Conservation (phyloP, 2,113 vertebrate genomes). For the Rhabdomys dilectus region DNA sequence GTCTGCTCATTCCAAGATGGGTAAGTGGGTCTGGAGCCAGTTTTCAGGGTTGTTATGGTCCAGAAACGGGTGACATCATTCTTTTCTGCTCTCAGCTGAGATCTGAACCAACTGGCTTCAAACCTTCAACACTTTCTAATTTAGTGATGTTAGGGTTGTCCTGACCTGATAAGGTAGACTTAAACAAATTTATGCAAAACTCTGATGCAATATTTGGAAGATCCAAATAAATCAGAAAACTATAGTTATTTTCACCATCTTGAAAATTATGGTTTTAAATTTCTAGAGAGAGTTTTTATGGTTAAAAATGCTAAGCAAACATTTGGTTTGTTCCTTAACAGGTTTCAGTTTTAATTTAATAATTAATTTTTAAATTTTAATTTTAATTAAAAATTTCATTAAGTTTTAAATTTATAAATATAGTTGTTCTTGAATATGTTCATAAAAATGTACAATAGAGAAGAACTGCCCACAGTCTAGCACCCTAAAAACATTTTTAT, state of each 20-base stretch:
- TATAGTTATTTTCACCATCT: conserved; percentile 56
- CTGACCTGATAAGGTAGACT: conserved; percentile 27
- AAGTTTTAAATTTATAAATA: conserved; percentile 31
- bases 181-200: conserved; percentile 53
- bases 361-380: no score
- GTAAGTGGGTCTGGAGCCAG: not conserved
- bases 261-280: conserved; percentile 55
- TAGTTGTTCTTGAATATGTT: conserved; percentile 28
- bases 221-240: conserved; percentile 68
- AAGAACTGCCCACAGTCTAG: not conserved
- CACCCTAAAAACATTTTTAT: conserved; percentile 49
- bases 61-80: not conserved
- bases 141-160: conserved; percentile 27
- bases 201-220: conserved; percentile 20
- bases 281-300: conserved; percentile 12
- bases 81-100: not conserved
- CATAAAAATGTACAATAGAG: conserved; percentile 38
- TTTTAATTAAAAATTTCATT: not conserved
- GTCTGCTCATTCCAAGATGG: not conserved
- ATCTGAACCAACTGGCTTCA: not conserved
- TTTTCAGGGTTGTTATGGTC: not conserved
- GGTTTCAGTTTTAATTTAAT: conserved; percentile 2
- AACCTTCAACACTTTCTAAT: conserved; percentile 31
- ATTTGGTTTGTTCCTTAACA: not conserved
- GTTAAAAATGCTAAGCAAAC: conserved; percentile 59